phyloP scores from a whole-genome alignment of 2,113 vertebrate species.

The Hymenochirus boettgeri region DNA sequence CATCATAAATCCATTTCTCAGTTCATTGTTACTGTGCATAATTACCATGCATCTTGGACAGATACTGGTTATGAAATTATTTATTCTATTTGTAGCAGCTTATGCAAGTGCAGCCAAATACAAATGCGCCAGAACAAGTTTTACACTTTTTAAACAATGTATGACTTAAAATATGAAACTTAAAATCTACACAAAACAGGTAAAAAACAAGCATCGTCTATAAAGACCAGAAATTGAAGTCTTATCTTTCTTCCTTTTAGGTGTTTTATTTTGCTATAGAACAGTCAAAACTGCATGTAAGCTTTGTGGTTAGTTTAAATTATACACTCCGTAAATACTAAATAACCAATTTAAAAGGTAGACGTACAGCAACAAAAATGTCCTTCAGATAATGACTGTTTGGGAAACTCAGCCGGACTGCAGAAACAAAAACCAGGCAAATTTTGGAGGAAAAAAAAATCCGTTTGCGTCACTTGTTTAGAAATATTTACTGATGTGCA shows the following conservation, averaged over 20 bases:
- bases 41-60: conserved; percentile 85
- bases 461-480: conserved; percentile 60
- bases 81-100: conserved; percentile 79
- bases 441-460: conserved; percentile 62
- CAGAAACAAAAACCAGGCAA: conserved; percentile 61
- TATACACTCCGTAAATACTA: conserved; percentile 89
- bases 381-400: conserved; percentile 71
- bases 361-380: conserved; percentile 80
- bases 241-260: conserved; percentile 64
- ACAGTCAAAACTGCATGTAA: conserved; percentile 66
- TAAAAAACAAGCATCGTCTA: conserved; percentile 85
- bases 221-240: conserved; percentile 70
- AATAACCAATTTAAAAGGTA: conserved; percentile 82
- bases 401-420: conserved; percentile 60
- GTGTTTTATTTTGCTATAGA: conserved; percentile 73
- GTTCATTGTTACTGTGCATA: conserved; percentile 63
- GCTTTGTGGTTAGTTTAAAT: conserved; percentile 87
- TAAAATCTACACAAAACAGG: conserved; percentile 82
- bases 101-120: conserved; percentile 81
- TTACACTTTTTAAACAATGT: conserved; percentile 79
- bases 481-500: conserved; percentile 84
- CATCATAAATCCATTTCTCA: conserved; percentile 66
- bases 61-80: conserved; percentile 78
- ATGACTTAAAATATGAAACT: conserved; percentile 77
- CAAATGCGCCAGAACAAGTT: conserved; percentile 78